Base-by-base conservation (phyloP, 2,888 invertebrate species). In the Trichogramma dendrolimi region DNA sequence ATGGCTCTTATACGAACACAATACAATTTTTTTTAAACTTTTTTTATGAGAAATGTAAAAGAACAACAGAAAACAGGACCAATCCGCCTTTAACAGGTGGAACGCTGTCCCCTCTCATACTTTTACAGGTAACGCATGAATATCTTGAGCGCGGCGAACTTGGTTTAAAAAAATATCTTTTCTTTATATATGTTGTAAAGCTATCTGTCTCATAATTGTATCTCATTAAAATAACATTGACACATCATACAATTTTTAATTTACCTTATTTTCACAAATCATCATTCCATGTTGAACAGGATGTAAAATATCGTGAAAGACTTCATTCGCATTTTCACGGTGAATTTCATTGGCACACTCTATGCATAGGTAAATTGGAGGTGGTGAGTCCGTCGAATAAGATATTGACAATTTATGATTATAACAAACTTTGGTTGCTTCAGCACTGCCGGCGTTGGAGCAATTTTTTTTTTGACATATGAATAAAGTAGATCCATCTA, bases 261-360 rank as follows among this genome's bases (percentile, higher is more conserved):
- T 69, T 62, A 90, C 91, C 84, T 96, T 96, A 78, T 96, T 96
- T 80, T 97, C 96, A 79, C 97, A 97, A 59, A 92, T 88, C 85
- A 94, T 91, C 0, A 96, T 94, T 6, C 95, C 93, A 81, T 94
- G 93, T 74, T 94, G 93, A 85, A 96, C 94, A 0, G 96, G 96
- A 76, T 95, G 92, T n/a, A 94, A 80, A 66, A 93, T 91, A 73
- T 94, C 94, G 73, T 90, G 89, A 78, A 93, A 92, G 69, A 88
- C 86, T 75, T 92, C 88, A 75, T 91, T 89, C 0, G 92, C 90
- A 75, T 92, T 91, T 73, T 92, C 92, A 41, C 92, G 86, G 76
- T 93, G 92, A 67, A 93, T 92, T 79, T 94, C 90, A 79, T 94
- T 92, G 50, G 94, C 94, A 80, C 98, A 98, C 80, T 96, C 96